Base-by-base conservation (phyloP, 2,113 vertebrate genomes). In the Dasyprocta punctata region DNA sequence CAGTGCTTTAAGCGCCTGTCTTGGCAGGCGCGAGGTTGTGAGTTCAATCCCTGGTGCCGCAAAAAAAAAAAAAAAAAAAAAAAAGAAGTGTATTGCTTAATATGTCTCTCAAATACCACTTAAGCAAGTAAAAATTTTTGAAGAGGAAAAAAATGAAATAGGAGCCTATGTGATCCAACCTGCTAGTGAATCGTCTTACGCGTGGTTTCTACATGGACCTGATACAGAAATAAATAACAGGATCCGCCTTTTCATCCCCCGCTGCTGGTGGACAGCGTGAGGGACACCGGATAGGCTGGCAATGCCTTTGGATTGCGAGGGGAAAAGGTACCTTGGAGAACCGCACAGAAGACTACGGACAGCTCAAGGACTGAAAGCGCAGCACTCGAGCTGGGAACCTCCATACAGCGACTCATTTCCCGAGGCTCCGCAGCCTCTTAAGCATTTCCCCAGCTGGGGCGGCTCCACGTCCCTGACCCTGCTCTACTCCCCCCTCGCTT, bases 361-460 rank as follows among this genome's bases (percentile, higher is more conserved):
- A 92, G 63, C 3, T 13, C 30, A 75, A 63, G 24, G 19, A 95
- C 10, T 1, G 2, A 71, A 71, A 93, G 26, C 26, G n/a, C 36
- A 87, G 33, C 73, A 91, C 22, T 54, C 16, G 89, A 52, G 8
- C 36, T 33, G 10, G 13, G n/a, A 71, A 85, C 13, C 8, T 56
- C 9, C 26, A 44, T 14, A 44, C 10, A 71, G 20, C 5, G 36
- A 83, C 47, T 93, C 30, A 52, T 78, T 83, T 93, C 36, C 56
- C 30, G 69, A 36, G 38, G 30, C 33, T 58, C 41, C 54, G 83
- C 26, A 86, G 85, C 5, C 2, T 16, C 78, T 85, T 90, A 41
- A 90, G 90, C 13, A 44, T 77, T 77, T 80, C 67, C 89, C 54
- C 89, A 93, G 65, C 83, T 93, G 73, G 86, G n/a, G 52, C n/a